A percentile compares a stretch with the other conserved stretches of the same genome.
phyloP scores from a whole-genome alignment of 2,113 vertebrate genomes.

The Corynorhinus townsendii region DNA sequence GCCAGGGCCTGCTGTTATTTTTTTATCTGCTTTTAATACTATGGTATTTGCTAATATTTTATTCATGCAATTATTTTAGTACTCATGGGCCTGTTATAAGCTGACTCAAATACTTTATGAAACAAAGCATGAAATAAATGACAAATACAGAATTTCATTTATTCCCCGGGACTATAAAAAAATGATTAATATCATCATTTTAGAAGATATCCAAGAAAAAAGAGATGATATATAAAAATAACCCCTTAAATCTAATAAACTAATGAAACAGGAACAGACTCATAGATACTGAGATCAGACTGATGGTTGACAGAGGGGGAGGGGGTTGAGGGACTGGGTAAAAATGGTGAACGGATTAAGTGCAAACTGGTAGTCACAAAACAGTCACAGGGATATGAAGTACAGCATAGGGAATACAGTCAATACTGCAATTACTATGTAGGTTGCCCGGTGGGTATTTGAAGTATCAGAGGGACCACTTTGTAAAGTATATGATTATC shows the following conservation, averaged over 20 bases:
- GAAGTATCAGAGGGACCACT: background rate
- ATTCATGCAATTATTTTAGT: background rate
- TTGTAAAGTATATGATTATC: background rate
- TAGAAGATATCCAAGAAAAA: background rate
- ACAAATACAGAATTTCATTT: background rate
- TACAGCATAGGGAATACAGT: background rate
- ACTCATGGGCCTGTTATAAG: background rate
- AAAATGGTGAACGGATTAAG: background rate
- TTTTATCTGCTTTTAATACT: slow-evolving; percentile 27
- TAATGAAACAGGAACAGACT: background rate
- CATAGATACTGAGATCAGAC: background rate
- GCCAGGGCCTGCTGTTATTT: background rate
- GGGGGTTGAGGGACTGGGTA: background rate
- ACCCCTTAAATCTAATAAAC: background rate
- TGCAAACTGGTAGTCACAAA: background rate
- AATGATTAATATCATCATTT: background rate
- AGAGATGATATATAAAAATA: background rate
- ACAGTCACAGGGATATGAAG: background rate
- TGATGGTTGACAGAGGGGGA: background rate
- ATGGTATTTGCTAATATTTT: background rate
- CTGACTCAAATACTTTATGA: background rate
- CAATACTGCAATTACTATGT: background rate
- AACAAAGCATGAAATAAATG: background rate
- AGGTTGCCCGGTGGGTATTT: background rate
- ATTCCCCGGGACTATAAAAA: background rate